Conservation (phyloP, 2,888 invertebrate species). For the Mythimna albipuncta region DNA sequence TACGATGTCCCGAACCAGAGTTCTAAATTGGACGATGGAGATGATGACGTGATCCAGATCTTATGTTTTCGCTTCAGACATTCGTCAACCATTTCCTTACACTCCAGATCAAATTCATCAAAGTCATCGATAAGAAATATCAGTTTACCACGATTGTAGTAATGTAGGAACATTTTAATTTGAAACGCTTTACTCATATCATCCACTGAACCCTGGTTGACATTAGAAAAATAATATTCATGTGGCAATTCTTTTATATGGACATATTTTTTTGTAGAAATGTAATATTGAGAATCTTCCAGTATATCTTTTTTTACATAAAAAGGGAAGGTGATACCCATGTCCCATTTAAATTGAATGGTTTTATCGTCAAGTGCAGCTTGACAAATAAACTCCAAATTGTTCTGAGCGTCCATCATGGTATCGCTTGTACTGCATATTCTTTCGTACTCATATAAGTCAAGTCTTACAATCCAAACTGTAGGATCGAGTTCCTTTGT, state of each 20-base stretch:
- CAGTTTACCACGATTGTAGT: background rate
- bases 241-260: background rate
- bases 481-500: conserved; percentile 15
- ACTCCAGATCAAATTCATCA: background rate
- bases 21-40: background rate
- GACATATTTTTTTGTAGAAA: background rate
- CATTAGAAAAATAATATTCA: background rate
- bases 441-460: conserved; percentile 34
- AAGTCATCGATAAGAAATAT: background rate
- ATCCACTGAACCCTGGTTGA: background rate
- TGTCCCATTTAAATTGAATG: background rate
- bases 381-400: conserved; percentile 20
- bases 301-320: no score
- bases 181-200: background rate
- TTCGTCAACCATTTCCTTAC: background rate
- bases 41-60: background rate
- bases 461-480: conserved; percentile 48
- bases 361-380: conserved; percentile 5
- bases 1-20: background rate
- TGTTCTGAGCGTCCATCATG: conserved; percentile 1
- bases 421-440: background rate
- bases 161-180: background rate
- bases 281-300: no score
- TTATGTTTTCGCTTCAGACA: background rate
- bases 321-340: no score